Base-by-base conservation (phyloP, 2,113 vertebrate species). In the Serilophus lunatus region DNA sequence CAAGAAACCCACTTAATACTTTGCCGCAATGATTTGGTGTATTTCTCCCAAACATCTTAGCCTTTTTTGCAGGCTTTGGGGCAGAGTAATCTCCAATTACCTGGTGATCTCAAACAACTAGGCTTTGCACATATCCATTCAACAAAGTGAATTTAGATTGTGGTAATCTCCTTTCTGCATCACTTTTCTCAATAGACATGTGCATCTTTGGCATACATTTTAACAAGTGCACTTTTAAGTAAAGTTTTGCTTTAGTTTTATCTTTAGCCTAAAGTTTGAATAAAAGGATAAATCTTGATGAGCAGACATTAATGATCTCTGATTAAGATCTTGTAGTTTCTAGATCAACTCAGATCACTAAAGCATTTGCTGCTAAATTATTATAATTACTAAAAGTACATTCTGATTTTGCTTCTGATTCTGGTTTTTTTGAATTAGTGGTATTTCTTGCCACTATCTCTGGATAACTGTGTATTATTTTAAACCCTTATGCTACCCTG, bases 191-290 rank as follows among this genome's bases (percentile, higher is more conserved):
- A 68, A 66, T 3, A 68, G 22, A 28, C 3, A 60, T 5, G 16
- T n/a, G 16, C 42, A 56, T 22, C 31, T 59, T 44, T 54, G 26
- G 53, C 56, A 87, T 74, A 51, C 3, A 13, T 79, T 71, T 89
- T 71, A 91, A 68, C 28, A 75, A 47, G 11, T 7, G 3, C 38
- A 42, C 31, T 56, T 61, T 5, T 6, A 85, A 69, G 19, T 40
- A 23, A 95, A 91, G 69, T 81, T 80, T 18, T 86, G 14, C 28
- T 86, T 93, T 74, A n/a, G 40, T 90, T 93, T 87, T 82, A 81
- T 54, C 82, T 90, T 63, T 47, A 82, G 74, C 12, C 11, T 68
- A 23, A 45, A 31, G 9, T 66, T 82, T 3, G 5, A 87, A 36
- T 68, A 59, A 82, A 84, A 78, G n/a, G 40, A 19, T 72, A 85